These are phyloP conservation scores for Dastarcus helophoroides DNA, from an alignment of 2,888 invertebrate species.

Conservation along the genomic window DNA sequence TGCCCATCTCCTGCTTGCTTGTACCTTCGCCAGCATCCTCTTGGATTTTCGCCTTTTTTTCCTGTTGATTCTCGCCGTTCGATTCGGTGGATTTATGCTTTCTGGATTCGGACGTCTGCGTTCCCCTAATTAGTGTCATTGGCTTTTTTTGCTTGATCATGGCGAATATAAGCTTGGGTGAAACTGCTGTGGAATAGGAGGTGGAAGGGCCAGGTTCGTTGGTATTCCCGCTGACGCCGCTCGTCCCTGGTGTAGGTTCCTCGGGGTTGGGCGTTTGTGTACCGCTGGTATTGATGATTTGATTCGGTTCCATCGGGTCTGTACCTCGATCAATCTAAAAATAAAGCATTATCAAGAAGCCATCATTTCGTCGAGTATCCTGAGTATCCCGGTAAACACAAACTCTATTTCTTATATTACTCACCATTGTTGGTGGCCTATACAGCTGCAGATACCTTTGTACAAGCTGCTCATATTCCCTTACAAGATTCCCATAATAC, in stretches of 20 bases:
- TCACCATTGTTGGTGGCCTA: conserved; percentile 37
- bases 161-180: conserved; percentile 23
- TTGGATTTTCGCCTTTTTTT: conserved; percentile 3
- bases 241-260: not conserved
- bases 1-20: conserved; percentile 14
- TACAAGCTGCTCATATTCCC: conserved; percentile 41
- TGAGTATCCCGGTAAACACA: no score
- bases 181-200: not conserved
- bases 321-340: conserved; percentile 56
- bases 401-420: conserved; percentile 11
- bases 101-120: conserved; percentile 22
- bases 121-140: conserved; percentile 18
- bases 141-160: conserved; percentile 21
- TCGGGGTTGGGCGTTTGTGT: conserved; percentile 37
- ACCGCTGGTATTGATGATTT: conserved; percentile 22
- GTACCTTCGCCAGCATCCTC: conserved; percentile 6
- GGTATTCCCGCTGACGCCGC: not conserved
- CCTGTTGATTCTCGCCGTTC: not conserved
- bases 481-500: conserved; percentile 39
- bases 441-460: conserved; percentile 40
- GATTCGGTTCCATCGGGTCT: conserved; percentile 53
- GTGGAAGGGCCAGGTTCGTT: conserved; percentile 3
- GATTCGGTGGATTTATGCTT: conserved; percentile 19
- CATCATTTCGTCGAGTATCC: no score
- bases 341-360: no score